Percentiles rank a stretch among this genome's conserved stretches.
Conservation (phyloP, 2,113 vertebrate species). For the Willisornis vidua region DNA sequence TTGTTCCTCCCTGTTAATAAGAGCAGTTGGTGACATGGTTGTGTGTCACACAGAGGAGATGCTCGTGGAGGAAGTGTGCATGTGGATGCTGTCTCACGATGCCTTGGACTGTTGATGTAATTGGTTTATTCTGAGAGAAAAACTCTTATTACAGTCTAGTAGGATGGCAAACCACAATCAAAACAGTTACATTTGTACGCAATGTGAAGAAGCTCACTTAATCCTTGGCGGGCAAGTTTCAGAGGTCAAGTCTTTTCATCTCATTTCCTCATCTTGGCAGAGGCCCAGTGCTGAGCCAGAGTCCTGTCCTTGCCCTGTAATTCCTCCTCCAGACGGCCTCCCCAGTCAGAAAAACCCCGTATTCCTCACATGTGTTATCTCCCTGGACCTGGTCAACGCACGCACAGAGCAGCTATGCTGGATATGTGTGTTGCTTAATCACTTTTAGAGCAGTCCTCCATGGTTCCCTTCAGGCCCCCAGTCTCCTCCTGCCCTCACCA, state of each 20-base stretch:
- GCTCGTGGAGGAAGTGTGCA: not conserved
- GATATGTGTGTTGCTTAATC: not conserved
- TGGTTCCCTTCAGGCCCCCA: rapidly evolving
- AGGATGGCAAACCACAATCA: constrained; percentile 26
- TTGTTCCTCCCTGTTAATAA: not conserved
- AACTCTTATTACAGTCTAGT: not conserved
- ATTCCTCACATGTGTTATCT: not conserved
- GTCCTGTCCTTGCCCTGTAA: not conserved
- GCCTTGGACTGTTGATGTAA: not conserved
- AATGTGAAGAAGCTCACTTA: constrained; percentile 36
- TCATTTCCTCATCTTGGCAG: not conserved
- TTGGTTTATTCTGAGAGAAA: constrained; percentile 8
- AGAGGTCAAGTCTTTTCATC: constrained; percentile 33
- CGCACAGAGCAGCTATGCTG: not conserved
- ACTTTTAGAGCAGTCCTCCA: rapidly evolving
- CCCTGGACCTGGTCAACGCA: not conserved
- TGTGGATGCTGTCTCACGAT: not conserved
- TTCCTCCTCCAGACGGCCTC: not conserved
- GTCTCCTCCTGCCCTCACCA: rapidly evolving
- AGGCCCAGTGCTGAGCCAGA: not conserved
- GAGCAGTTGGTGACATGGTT: not conserved
- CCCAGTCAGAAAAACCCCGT: not conserved
- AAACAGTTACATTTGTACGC: not conserved
- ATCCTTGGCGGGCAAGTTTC: not conserved
- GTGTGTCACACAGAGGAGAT: not conserved